Percentiles rank a stretch among this genome's conserved stretches.
Evolutionary conservation across 2,888 invertebrate species (phyloP).

Genomic region (Stenodera caucasica): DNA sequence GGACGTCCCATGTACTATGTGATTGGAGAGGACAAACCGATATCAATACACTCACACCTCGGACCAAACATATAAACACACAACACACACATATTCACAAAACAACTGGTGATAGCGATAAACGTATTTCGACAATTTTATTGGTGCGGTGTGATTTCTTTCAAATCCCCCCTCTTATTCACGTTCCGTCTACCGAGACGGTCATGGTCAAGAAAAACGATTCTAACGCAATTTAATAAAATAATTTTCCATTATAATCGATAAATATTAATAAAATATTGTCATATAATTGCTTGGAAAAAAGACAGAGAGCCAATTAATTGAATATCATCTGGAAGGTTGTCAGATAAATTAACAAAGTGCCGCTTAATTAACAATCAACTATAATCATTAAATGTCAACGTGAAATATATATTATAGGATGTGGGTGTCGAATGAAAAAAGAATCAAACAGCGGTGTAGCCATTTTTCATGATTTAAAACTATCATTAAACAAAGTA

Average conservation of each 20-base stretch:
- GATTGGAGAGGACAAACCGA: conserved; percentile 41
- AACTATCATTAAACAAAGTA: background rate
- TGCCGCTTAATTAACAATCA: conserved; percentile 27
- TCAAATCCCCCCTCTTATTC: background rate
- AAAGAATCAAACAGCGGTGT: background rate
- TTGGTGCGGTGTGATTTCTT: conserved; percentile 13
- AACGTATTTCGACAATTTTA: conserved; percentile 17
- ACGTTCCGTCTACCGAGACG: background rate
- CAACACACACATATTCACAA: conserved; percentile 5
- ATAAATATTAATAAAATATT: too few species aligned
- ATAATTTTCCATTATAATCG: too few species aligned
- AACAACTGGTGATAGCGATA: conserved; percentile 22
- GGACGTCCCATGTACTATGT: conserved; percentile 37
- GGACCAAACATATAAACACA: conserved; percentile 28
- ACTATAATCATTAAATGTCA: conserved; percentile 20
- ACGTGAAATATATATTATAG: too few species aligned
- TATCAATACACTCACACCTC: conserved; percentile 44
- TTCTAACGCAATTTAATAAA: too few species aligned
- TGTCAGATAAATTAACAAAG: conserved; percentile 24
- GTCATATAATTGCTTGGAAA: too few species aligned
- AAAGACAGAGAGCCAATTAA: background rate
- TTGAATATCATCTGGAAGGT: conserved; percentile 7
- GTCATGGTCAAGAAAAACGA: background rate
- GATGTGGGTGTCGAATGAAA: too few species aligned
- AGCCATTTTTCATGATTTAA: too few species aligned